Base-by-base conservation (phyloP, 2,113 vertebrate species). In the Rostratula benghalensis region DNA sequence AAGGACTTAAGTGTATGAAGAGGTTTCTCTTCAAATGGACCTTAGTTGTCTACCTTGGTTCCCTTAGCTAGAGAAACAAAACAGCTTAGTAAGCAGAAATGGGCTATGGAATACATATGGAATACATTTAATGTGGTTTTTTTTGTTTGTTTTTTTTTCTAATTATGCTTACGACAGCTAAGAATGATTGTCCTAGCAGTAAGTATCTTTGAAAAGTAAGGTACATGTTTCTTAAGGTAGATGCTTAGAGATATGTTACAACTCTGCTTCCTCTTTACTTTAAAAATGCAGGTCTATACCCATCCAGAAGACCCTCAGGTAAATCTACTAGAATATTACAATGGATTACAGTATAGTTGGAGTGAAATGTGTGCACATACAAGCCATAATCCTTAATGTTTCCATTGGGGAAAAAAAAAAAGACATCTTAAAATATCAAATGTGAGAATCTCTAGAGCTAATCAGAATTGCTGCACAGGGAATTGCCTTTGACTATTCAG, bases 261-360 rank as follows among this genome's bases (percentile, higher is more conserved):
- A 83, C 51, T 39, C 8, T 76, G 63, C 56, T 57, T 37, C 59
- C 82, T 95, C 13, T 96, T 93, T 93, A 3, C 51, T 90, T 86
- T 78, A 61, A 83, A 96, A 94, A 94, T 25, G 4, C 97, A 99
- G 99, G 98, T 99, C 35, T 99, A 98, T 65, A 98, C 98, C 41
- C 98, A 99, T 91, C 97, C 98, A 88, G 98, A 98, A 46, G 98
- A 99, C 54, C 99, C 99, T 69, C 97, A 99, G 98, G 99, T 99
- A 98, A 92, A 86, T 83, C 74, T 67, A 41, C 13, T 46, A 12
- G 25, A 27, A 23, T 74, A 10, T 69, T 71, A 69, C 54, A 37
- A 3, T 4, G 51, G 19, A 1, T 87, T 37, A 23, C 14, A 14
- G 6, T 9, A 2, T 15, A 45, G 33, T 10, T 33, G 2, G 5